Percentiles rank a stretch among this genome's conserved stretches.
Conservation (phyloP, 2,113 vertebrate species). For the Tachuris rubrigastra region DNA sequence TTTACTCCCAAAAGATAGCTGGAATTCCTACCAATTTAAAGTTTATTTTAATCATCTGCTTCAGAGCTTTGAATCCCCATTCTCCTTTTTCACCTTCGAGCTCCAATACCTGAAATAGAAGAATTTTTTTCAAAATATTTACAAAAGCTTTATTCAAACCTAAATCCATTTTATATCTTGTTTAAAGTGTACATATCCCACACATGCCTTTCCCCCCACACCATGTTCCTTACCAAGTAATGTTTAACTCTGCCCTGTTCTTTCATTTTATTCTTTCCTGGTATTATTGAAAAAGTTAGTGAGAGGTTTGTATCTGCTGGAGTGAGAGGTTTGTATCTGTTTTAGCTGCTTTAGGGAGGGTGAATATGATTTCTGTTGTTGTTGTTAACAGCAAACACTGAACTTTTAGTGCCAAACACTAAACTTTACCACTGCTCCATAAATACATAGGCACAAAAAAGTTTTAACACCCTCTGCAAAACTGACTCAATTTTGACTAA, state of each 20-base stretch:
- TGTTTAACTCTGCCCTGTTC: neutral
- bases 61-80: constrained; percentile 99
- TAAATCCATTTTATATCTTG: neutral
- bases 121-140: neutral
- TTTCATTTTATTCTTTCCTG: neutral
- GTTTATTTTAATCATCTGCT: constrained; percentile 99
- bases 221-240: neutral
- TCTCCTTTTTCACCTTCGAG: constrained; percentile 99
- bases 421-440: neutral
- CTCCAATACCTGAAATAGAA: constrained; percentile 89
- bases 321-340: neutral
- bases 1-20: neutral
- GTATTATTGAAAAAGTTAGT: neutral
- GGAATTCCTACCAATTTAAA: constrained; percentile 92
- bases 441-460: neutral
- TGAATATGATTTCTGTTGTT: neutral
- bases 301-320: neutral
- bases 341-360: neutral
- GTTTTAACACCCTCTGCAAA: neutral
- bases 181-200: neutral
- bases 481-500: neutral
- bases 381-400: neutral
- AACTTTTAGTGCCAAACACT: neutral
- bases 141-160: neutral
- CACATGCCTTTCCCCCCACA: rapidly evolving